Conservation (phyloP, 2,113 vertebrate genomes). For the Hippolais icterina region DNA sequence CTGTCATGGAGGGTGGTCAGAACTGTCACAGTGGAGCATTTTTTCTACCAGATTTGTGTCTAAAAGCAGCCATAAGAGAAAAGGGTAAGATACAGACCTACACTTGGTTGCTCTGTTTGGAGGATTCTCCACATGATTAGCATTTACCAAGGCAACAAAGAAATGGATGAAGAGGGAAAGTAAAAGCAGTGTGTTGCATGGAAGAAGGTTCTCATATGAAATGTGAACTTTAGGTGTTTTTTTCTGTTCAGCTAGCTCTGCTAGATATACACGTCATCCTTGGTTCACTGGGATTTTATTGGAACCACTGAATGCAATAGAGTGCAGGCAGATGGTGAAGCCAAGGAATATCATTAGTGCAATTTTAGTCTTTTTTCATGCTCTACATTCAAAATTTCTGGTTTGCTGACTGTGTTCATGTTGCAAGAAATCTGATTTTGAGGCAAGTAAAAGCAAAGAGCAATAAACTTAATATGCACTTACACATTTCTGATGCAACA, state of each 20-base stretch:
- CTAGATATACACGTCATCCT: neutral
- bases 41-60: neutral
- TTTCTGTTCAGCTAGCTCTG: neutral
- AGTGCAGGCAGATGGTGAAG: neutral
- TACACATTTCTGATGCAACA: neutral
- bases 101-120: neutral
- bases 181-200: neutral
- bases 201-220: neutral
- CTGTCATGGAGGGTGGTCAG: slow-evolving; percentile 15
- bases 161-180: neutral
- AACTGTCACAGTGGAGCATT: neutral
- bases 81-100: neutral
- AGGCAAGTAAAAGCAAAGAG: neutral
- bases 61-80: neutral
- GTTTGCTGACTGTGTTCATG: neutral
- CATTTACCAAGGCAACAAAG: neutral
- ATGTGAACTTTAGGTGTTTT: neutral
- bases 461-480: neutral
- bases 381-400: neutral
- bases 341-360: neutral
- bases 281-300: neutral
- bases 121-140: neutral
- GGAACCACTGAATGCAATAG: neutral
- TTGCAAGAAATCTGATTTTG: neutral
- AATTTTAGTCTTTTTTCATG: neutral